Evolutionary conservation across 1,140 invertebrate species (phyloP), one percentile per base, ranked within the genome.

Genomic region (Pachyrhynchus sulphureomaculatus): DNA sequence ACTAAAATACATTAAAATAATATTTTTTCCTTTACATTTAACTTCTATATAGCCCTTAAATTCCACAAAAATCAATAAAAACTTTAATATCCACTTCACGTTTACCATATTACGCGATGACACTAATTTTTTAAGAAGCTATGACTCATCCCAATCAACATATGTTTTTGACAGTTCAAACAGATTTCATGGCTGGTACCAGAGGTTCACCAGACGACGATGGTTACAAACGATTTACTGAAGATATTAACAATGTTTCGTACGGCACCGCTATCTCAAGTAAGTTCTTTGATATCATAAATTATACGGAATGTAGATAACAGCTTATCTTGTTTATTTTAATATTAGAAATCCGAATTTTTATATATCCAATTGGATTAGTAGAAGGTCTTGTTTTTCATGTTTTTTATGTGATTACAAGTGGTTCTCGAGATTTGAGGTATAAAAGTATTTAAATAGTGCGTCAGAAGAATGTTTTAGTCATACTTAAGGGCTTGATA

Each of bases 211-310:
- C 80, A 66, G 71, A 75, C 41, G 77, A 80, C 60, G 80, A 82
- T 71, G 80, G 80, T 64, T 82, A 82, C 70, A 81, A 81, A 79
- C 76, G 79, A 65, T 82, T 82, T 64, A 80, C 76, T 75, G 80
- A 81, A 74, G 79, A 82, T 72, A 75, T 76, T 68, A 79, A 81
- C 67, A 81, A 80, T 75, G 74, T 80, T 67, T 79, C 79, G 70
- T 82, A 82, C 73, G 81, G 80, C 70, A 81, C 80, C 58, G 80
- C 81, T 68, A 75, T 75, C 59, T 74, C 76, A 76, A 80, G 80
- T 81, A 80, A 80, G 68, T 66, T 5, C 26, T 42, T 18, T 13
- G 12, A 13, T 57, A 5, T 47, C 13, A 57, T 23, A 10, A 20
- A 42, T 29, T 29, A 6, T 37, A 13, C 6, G 1, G n/a, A 5